Evolutionary conservation across 2,888 invertebrate species (phyloP).

Genomic region (Poecilobothrus nobilitatus): DNA sequence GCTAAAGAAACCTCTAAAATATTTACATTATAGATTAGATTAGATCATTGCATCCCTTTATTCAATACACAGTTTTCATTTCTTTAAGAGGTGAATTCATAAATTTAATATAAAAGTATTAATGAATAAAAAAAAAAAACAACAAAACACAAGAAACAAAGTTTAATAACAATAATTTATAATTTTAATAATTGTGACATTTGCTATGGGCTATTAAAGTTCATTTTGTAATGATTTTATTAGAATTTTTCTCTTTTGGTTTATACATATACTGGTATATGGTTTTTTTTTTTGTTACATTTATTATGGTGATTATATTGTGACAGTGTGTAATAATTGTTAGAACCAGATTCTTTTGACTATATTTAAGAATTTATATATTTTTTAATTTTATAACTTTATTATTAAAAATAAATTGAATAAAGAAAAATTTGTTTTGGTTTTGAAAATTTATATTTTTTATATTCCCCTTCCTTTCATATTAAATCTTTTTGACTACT

Average conservation of each 20-base stretch:
- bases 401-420: neutral
- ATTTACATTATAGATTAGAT: no score
- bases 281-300: neutral
- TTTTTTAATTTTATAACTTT: neutral
- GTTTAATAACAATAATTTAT: no score
- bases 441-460: neutral
- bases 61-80: no score
- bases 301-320: neutral
- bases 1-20: no score
- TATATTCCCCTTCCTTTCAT: no score
- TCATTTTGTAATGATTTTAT: neutral
- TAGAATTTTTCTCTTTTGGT: neutral
- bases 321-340: neutral
- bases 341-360: neutral
- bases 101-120: neutral
- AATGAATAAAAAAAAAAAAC: neutral
- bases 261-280: neutral
- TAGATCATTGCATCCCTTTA: no score
- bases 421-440: neutral
- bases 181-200: constrained; percentile 1
- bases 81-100: neutral
- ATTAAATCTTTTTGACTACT: no score
- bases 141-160: neutral
- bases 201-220: neutral
- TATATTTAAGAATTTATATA: neutral